These are phyloP conservation scores for Clavelina lepadiformis DNA, from an alignment of 23 tunicate genomes.

Conservation along the genomic window DNA sequence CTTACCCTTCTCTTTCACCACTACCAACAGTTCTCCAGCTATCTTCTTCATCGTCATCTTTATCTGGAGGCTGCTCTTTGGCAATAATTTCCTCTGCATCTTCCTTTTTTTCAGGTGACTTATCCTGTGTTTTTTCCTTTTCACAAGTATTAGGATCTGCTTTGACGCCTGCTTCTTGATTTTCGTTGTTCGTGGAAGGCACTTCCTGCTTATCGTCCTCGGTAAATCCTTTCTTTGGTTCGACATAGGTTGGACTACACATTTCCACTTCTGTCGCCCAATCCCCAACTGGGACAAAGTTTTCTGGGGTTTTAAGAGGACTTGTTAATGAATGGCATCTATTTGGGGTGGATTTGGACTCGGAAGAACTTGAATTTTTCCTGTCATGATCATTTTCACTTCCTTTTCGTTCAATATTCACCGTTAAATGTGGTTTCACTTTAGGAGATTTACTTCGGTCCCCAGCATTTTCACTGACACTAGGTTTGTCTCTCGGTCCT, in stretches of 20 bases:
- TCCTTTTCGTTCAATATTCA: conserved; percentile 4
- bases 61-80: not conserved
- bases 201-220: no score
- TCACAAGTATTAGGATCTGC: no score
- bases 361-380: not conserved
- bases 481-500: not conserved
- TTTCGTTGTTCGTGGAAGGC: no score
- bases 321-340: conserved; percentile 24
- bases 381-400: no score
- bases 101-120: not conserved
- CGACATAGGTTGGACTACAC: conserved; percentile 52
- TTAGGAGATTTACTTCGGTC: not conserved
- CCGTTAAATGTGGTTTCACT: not conserved
- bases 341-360: not conserved
- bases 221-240: not conserved
- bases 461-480: not conserved
- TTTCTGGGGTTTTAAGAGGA: conserved; percentile 78
- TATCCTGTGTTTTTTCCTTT: not conserved
- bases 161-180: no score
- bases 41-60: not conserved
- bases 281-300: conserved; percentile 52
- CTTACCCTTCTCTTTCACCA: no score
- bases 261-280: conserved; percentile 89
- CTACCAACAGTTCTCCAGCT: no score
- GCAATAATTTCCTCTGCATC: not conserved